Evolutionary conservation across 2,797 vertebrate species (phyloP).

Genomic region (Cheirogaleus major): DNA sequence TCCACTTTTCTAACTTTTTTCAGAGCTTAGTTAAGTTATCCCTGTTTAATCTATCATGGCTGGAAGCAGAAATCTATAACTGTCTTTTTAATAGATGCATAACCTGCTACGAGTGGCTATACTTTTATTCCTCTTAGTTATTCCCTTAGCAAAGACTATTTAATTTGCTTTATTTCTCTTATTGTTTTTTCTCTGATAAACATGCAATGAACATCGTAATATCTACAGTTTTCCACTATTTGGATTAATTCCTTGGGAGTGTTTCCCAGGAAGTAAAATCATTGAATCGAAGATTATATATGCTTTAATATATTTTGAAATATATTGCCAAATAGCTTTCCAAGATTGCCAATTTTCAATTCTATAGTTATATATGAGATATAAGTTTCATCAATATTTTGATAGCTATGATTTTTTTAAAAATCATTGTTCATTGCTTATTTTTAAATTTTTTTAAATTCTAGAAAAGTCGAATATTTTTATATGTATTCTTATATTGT

Average conservation of each 20-base stretch:
- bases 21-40: no score
- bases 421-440: background rate
- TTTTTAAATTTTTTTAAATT: background rate
- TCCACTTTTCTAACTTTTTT: no score
- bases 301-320: background rate
- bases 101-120: no score
- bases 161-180: no score
- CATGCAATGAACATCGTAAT: background rate
- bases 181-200: no score
- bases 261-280: background rate
- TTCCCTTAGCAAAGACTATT: no score
- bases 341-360: background rate
- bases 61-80: no score
- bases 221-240: background rate
- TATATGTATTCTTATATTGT: background rate
- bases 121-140: no score
- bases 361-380: background rate
- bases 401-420: background rate
- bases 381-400: slow-evolving; percentile 7
- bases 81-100: no score
- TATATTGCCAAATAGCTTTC: background rate
- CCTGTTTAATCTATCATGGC: no score
- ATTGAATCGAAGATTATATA: background rate
- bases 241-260: background rate
- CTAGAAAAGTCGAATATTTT: background rate